Evolutionary conservation across 2,113 vertebrate genomes (phyloP), one percentile per base, ranked within the genome.

Genomic region (Menura novaehollandiae): DNA sequence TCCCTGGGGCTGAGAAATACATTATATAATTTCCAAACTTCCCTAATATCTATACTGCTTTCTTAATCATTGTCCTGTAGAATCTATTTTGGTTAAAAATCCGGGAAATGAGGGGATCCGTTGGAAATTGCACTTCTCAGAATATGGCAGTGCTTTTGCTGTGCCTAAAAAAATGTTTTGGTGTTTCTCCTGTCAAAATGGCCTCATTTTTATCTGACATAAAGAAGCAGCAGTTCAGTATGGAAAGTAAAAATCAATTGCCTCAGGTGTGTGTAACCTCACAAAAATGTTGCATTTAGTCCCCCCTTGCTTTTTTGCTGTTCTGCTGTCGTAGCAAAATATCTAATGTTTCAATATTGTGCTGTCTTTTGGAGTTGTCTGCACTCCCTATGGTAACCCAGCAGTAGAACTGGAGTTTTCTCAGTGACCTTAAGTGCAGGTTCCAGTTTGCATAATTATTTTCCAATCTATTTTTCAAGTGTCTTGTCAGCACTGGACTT

Each of bases 371-470:
- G 52, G 7, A 41, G 59, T 67, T 91, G 24, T 44, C 27, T 47
- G 10, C 1, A 0, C 7, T 72, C 2, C 39, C 9, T 55, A 0
- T 46, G 6, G 30, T 91, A 90, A 82, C 8, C 23, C 30, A 55
- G 30, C 15, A 88, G 24, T 14, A 91, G 30, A 85, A 79, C 7
- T 60, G 8, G 28, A 46, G 16, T 21, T 49, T n/a, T 79, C 71
- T 71, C 1, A 1, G 35, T 73, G 46, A 64, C 8, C 11, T 72
- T 85, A 85, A 89, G 68, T 68, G 71, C 28, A 72, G 19, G 47
- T 85, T 85, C 10, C 24, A 26, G 35, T 67, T 59, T 75, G 33
- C 11, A 11, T 91, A 55, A 46, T 47, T 78, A 30, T 28, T 88
- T 91, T 64, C 27, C 41, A 47, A 12, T 74, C 39, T 33, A 51